A percentile compares a stretch with the other conserved stretches of the same genome.
phyloP scores from a whole-genome alignment of 2,888 invertebrate genomes.

The Oxyscelio sp. region DNA sequence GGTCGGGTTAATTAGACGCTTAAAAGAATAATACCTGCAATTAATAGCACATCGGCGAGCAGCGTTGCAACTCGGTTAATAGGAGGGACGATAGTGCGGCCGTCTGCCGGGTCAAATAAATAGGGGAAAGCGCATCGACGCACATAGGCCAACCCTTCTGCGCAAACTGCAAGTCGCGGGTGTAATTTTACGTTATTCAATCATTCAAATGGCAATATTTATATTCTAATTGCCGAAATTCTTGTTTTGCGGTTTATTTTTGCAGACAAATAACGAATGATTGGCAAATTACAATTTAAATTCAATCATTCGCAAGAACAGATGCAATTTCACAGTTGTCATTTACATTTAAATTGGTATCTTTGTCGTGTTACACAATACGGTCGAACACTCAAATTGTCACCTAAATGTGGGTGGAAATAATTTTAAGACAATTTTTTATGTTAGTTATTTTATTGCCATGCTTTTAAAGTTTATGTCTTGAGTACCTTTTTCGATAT shows the following conservation, averaged over 20 bases:
- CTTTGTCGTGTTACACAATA: no score
- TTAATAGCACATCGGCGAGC: slow-evolving; percentile 73
- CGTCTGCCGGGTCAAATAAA: slow-evolving; percentile 64
- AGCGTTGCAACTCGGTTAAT: slow-evolving; percentile 54
- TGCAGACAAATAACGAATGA: slow-evolving; percentile 34
- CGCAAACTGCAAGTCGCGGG: slow-evolving; percentile 43
- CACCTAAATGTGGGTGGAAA: no score
- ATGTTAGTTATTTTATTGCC: no score
- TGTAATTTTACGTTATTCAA: slow-evolving; percentile 38
- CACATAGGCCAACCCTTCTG: slow-evolving; percentile 40
- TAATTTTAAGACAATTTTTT: no score
- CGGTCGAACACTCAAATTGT: no score
- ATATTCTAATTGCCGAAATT: slow-evolving; percentile 60
- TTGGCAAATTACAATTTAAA: slow-evolving; percentile 55
- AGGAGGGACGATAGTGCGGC: slow-evolving; percentile 50
- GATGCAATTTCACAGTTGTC: slow-evolving; percentile 43
- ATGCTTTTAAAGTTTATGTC: no score
- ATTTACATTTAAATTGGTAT: slow-evolving; percentile 37
- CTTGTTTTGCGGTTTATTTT: slow-evolving; percentile 38
- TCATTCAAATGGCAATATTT: slow-evolving; percentile 61
- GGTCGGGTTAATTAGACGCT: slow-evolving; percentile 80
- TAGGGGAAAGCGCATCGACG: slow-evolving; percentile 45
- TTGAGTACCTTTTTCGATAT: no score
- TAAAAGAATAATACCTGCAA: slow-evolving; percentile 74
- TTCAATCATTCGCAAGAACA: slow-evolving; percentile 19